Evolutionary conservation across 2,113 vertebrate species (phyloP), one percentile per base, ranked within the genome.

Genomic region (Bos indicus): DNA sequence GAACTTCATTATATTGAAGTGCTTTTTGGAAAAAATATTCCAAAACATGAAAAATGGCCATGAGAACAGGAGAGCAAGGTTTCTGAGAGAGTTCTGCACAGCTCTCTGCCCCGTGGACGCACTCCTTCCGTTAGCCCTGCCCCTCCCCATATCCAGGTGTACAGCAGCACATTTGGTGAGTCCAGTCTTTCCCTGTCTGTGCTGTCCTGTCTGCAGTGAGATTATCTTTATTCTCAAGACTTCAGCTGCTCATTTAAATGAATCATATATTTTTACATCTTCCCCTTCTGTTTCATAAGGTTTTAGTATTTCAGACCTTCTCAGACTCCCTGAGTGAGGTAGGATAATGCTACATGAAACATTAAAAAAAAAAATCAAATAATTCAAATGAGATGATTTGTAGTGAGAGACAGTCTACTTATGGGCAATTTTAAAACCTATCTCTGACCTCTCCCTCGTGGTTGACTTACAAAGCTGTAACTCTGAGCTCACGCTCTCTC

Each of bases 1-100:
- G 84, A 94, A 95, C 48, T 96, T 97, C 33, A 81, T 91, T 93
- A 93, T 80, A 33, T 59, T 88, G 56, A 95, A 95, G 83, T 93
- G 33, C 28, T 84, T 87, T 83, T 84, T 67, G 74, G n/a, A 95
- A 93, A 88, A 90, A 95, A 90, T 85, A 96, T 54, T 96, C 56
- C 87, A 85, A 95, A 94, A 59, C 81, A 67, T 78, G 77, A 94
- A 90, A 98, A 95, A 87, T 94, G 25, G 5, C 23, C 78, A 77
- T 78, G 40, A 94, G 77, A 92, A 91, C 23, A 90, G 48, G 30
- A 88, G 40, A 82, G n/a, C 25, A 21, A 90, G 5, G 48, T 87
- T 91, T 95, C 89, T 23, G 7, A 78, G 56, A 54, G 11, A 62
- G 6, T 77, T 91, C 36, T 88, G 10, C 59, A 33, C 30, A 93